Evolutionary conservation across 2,113 vertebrate genomes (phyloP).

Genomic region (Asarcornis scutulata): DNA sequence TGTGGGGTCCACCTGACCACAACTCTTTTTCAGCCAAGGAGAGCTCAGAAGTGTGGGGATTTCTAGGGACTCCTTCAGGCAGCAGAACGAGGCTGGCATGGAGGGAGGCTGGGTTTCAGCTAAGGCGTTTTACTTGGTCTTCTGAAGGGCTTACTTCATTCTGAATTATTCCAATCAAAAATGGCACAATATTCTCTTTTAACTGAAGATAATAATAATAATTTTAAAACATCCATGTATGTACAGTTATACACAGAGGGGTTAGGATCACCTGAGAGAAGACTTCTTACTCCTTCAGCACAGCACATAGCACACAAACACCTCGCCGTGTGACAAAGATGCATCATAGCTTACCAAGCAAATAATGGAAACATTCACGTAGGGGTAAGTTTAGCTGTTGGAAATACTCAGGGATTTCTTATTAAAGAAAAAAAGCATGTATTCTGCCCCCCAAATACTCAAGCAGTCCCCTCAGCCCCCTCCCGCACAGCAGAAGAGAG

Average conservation of each 20-base stretch:
- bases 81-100: neutral
- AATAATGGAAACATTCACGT: fast-evolving
- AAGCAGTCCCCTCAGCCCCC: neutral
- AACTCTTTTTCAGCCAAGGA: neutral
- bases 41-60: neutral
- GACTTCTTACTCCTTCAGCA: neutral
- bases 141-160: neutral
- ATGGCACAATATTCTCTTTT: neutral
- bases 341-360: neutral
- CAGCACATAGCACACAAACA: neutral
- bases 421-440: neutral
- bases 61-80: neutral
- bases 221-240: neutral
- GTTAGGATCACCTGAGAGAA: neutral
- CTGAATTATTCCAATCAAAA: neutral
- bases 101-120: neutral
- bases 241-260: neutral
- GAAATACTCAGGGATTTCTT: neutral
- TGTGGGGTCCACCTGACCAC: neutral
- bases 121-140: neutral
- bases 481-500: neutral
- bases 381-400: neutral
- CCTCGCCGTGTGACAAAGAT: fast-evolving
- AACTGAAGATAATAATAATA: neutral
- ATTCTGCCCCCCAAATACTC: neutral